These are phyloP conservation scores for Saimiri boliviensis DNA, from an alignment of 2,113 vertebrate species.

Conservation along the genomic window DNA sequence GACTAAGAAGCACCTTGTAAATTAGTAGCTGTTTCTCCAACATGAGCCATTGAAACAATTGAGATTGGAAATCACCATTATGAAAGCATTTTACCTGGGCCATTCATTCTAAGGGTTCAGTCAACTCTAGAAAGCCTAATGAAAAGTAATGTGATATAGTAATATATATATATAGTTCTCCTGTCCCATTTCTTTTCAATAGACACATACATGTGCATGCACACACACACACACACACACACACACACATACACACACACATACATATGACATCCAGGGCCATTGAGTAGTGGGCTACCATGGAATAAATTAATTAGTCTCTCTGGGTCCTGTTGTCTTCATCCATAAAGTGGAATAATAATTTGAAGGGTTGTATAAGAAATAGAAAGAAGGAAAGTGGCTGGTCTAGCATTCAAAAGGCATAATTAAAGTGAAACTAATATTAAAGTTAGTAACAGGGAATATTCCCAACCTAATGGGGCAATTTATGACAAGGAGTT, in stretches of 20 bases:
- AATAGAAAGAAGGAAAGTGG: background rate
- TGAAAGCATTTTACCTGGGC: background rate
- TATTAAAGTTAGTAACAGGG: background rate
- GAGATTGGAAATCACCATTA: background rate
- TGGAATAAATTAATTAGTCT: background rate
- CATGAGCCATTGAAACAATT: background rate
- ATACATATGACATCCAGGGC: background rate
- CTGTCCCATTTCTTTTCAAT: background rate
- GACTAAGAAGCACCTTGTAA: background rate
- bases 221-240: background rate
- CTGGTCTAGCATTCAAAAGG: background rate
- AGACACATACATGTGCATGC: background rate
- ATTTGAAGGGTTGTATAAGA: background rate
- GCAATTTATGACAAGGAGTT: background rate
- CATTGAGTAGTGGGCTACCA: background rate
- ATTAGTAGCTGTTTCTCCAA: background rate
- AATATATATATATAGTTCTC: background rate
- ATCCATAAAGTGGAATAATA: background rate
- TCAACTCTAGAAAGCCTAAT: conserved; percentile 1
- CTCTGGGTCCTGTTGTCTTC: background rate
- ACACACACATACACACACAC: background rate
- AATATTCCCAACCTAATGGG: background rate
- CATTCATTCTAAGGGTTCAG: background rate
- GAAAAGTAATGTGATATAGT: background rate
- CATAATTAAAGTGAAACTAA: background rate